phyloP scores from a whole-genome alignment of 2,888 invertebrate genomes.

The Megastigmus dorsalis region DNA sequence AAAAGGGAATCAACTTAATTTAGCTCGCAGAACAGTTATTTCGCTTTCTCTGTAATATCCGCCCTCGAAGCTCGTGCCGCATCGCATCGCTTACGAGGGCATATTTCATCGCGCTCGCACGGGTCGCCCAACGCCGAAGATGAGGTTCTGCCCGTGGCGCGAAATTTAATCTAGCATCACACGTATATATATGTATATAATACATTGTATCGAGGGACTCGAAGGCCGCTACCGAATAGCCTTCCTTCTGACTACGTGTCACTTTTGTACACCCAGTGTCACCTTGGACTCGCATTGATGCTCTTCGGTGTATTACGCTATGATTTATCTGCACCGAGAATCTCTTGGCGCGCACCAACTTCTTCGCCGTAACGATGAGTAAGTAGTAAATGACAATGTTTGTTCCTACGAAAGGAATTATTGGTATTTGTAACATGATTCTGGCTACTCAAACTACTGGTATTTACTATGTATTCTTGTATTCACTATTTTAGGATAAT shows the following conservation, averaged over 20 bases:
- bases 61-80: not conserved
- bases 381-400: too few species aligned
- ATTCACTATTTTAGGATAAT: too few species aligned
- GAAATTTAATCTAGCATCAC: conserved; percentile 46
- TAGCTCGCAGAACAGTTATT: too few species aligned
- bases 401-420: too few species aligned
- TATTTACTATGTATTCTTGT: too few species aligned
- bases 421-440: too few species aligned
- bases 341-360: too few species aligned
- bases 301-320: not conserved
- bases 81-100: conserved; percentile 10
- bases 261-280: conserved; percentile 8
- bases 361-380: too few species aligned
- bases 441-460: too few species aligned
- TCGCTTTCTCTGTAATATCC: too few species aligned
- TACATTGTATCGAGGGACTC: conserved; percentile 17
- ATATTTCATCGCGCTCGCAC: conserved; percentile 12
- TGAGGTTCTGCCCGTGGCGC: conserved; percentile 23
- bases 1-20: too few species aligned
- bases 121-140: conserved; percentile 23
- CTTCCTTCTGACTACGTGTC: conserved; percentile 39
- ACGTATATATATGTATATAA: not conserved
- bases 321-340: conserved; percentile 9
- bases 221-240: conserved; percentile 15
- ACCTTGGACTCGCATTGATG: not conserved